Base-by-base conservation (phyloP, 2,888 invertebrate species). In the Ethmia dodecea region DNA sequence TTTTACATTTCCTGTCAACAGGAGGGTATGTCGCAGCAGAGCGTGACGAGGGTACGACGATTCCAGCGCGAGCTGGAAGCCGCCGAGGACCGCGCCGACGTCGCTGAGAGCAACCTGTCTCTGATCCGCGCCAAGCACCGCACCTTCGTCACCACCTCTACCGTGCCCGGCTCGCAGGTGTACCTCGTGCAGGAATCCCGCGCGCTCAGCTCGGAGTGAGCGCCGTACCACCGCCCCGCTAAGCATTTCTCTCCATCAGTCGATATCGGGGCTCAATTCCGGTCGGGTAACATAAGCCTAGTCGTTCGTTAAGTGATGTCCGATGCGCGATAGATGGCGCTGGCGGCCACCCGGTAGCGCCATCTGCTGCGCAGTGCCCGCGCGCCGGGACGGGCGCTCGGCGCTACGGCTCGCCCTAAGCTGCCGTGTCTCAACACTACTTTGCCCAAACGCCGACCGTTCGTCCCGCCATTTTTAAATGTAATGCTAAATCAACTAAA, bases 41-140 rank as follows among this genome's bases (percentile, higher is more conserved):
- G 93, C 84, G 93, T 98, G 61, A 96, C 96, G 76, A 92, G 98
- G 76, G 97, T 97, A 58, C 96, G 98, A 80, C 93, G 97, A 87
- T 98, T 98, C 97, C 98, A 98, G 86, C 93, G 98, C 65, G 98
- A 98, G 87, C 88, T 98, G 75, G 98, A 98, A 80, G 97, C 98
- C 34, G 98, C 98, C 53, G 98, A 98, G 81, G 97, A 97, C 83
- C 94, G 98, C 60, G 97, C 97, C 61, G 97, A 98, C 66, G 91
- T 91, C 59, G 97, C 97, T 59, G 97, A 98, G 88, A 94, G 94
- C 90, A 97, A 94, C 86, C 90, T 98, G 77, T 93, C 94, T 60
- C 89, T 98, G 81, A 97, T 98, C 89, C 94, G 98, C 68, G 96
- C 98, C 88, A 98, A 98, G 90, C 98, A 98, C 90, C 96, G 98